Evolutionary conservation across 2,113 vertebrate genomes (phyloP), one percentile per base, ranked within the genome.

Genomic region (Crotophaga sulcirostris): DNA sequence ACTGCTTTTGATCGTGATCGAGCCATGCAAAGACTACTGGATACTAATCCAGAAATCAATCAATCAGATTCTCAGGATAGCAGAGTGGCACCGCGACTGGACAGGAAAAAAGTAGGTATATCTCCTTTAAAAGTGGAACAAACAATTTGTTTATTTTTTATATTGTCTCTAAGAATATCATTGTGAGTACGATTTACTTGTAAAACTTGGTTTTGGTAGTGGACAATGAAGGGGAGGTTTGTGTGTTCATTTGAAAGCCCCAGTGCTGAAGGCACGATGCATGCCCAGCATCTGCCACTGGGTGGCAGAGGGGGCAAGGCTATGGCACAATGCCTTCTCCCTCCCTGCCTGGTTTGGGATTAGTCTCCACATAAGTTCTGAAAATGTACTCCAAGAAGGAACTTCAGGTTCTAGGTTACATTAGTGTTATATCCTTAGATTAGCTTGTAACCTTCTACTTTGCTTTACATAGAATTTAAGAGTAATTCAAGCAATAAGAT

Each of bases 1-100:
- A 99, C 99, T n/a, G 99, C 99, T n/a, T 99, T 99, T 97, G 99
- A 99, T 95, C 98, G 99, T 8, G 99, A 99, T 94, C 98, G 99
- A 96, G 99, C 99, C 97, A 99, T 99, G 99, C 99, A 99, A 76
- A 98, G 99, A 90, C 97, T 99, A 18, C 98, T 99, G 85, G 99
- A 99, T 96, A 99, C 99, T 45, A 99, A 99, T 97, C 99, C 99
- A 95, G 99, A 99, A 97, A 99, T 99, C 97, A 99, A 99, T 97
- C 99, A 99, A 55, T 99, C 99, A 6, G 99, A 99, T 97, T 99
- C 99, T 96, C 99, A 99, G 98, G 99, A 99, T 92, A 99, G 99
- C 98, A 98, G 99, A 97, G 99, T 99, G 87, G 99, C 99, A 84
- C 99, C 99, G 1, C 98, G 99, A 75, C 99, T 99, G 40, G 99